A percentile compares a stretch with the other conserved stretches of the same genome.
Conservation (phyloP, 1,140 invertebrate species). For the Pemphigus obesinymphae region DNA sequence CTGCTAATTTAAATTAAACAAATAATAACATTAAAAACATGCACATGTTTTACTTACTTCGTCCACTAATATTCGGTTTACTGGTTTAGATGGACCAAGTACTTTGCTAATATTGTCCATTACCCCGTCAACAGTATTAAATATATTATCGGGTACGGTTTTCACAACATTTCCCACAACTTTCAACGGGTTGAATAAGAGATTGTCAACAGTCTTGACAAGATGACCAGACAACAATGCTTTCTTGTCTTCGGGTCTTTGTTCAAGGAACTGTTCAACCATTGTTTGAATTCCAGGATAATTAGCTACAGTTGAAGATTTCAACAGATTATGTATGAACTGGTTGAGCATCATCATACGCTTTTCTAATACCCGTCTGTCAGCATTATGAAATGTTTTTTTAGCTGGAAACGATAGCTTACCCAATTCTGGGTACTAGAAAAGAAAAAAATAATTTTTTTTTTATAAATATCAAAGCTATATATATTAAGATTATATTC, state of each 20-base stretch:
- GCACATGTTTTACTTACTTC: not conserved
- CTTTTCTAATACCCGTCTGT: constrained; percentile 77
- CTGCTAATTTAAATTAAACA: constrained; percentile 49
- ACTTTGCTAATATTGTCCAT: constrained; percentile 67
- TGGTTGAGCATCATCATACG: constrained; percentile 78
- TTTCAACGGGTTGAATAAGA: constrained; percentile 73
- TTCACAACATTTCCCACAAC: constrained; percentile 67
- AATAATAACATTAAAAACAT: not conserved
- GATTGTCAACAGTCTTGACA: constrained; percentile 60
- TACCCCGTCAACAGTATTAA: constrained; percentile 75
- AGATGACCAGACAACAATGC: constrained; percentile 57
- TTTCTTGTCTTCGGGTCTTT: constrained; percentile 68
- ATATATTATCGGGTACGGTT: constrained; percentile 76
- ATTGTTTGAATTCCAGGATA: constrained; percentile 65
- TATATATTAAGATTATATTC: too few species aligned
- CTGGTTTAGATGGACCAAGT: constrained; percentile 43
- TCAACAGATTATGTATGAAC: constrained; percentile 70
- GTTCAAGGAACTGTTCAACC: constrained; percentile 71
- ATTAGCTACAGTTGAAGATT: constrained; percentile 58
- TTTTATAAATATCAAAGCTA: too few species aligned
- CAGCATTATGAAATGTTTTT: constrained; percentile 90
- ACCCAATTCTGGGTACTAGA: constrained; percentile 71
- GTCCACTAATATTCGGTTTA: not conserved
- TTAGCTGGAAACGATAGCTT: constrained; percentile 84
- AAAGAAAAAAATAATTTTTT: too few species aligned